These are phyloP conservation scores for Caradrina kadenii DNA, from an alignment of 2,888 invertebrate species.

Conservation along the genomic window DNA sequence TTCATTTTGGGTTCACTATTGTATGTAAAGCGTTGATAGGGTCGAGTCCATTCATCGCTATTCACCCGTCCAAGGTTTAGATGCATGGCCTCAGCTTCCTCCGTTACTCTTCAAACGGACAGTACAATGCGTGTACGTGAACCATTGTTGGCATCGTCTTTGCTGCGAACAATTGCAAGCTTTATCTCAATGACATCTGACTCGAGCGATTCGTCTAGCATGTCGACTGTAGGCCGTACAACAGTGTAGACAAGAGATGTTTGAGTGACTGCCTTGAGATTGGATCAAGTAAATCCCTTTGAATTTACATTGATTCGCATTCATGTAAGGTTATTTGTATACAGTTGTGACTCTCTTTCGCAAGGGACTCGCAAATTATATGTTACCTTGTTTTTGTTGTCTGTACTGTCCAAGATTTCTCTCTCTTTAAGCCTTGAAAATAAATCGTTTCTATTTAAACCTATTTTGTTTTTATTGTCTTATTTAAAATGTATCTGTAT, in stretches of 20 bases:
- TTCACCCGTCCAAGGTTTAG: constrained; percentile 85
- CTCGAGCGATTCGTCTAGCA: constrained; percentile 75
- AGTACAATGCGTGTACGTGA: constrained; percentile 82
- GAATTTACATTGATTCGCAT: constrained; percentile 10
- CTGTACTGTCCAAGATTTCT: background rate
- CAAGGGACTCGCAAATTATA: background rate
- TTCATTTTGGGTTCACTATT: constrained; percentile 63
- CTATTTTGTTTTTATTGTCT: background rate
- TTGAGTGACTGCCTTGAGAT: constrained; percentile 34
- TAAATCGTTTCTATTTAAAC: constrained; percentile 6
- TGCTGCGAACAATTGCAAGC: constrained; percentile 73
- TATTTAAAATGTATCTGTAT: background rate
- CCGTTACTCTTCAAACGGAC: constrained; percentile 83
- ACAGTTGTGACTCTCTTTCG: background rate
- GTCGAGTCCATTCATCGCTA: constrained; percentile 66
- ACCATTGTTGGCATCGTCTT: constrained; percentile 78
- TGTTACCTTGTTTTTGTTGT: constrained; percentile 14
- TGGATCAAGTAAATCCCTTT: constrained; percentile 40
- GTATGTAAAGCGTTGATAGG: constrained; percentile 64
- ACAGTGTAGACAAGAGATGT: constrained; percentile 16
- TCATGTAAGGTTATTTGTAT: constrained; percentile 1
- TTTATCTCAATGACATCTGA: constrained; percentile 88
- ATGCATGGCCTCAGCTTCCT: constrained; percentile 83
- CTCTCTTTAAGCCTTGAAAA: constrained; percentile 22
- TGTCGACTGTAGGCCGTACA: constrained; percentile 56